phyloP scores from a whole-genome alignment of 2,113 vertebrate species.

The Arizona elegans region DNA sequence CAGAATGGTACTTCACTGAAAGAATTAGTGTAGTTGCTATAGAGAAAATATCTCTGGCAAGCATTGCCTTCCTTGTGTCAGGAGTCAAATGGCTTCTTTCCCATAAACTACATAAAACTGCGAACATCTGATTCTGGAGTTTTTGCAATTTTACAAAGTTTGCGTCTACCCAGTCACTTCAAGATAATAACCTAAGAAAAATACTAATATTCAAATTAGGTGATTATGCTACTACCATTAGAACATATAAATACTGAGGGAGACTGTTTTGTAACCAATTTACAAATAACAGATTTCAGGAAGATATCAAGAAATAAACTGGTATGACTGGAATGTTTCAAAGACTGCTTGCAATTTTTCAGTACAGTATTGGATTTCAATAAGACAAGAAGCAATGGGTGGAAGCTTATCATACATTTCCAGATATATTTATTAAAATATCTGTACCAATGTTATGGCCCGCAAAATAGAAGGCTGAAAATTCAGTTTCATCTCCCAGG shows the following conservation, averaged over 20 bases:
- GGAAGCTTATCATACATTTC: not conserved
- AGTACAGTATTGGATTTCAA: not conserved
- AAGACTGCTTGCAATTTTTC: not conserved
- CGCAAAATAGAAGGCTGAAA: not conserved
- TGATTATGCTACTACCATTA: not conserved
- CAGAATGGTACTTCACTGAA: not conserved
- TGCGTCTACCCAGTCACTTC: not conserved
- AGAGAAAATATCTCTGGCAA: not conserved
- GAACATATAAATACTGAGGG: not conserved
- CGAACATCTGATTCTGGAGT: not conserved
- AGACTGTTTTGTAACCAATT: not conserved
- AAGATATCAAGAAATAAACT: not conserved
- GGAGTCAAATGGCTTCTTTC: not conserved
- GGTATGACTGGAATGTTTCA: not conserved
- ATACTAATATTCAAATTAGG: not conserved
- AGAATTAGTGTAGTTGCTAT: not conserved
- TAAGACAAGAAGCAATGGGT: not conserved
- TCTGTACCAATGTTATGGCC: not conserved
- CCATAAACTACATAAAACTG: not conserved
- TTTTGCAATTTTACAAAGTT: not conserved
- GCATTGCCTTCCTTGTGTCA: not conserved
- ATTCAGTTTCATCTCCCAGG: not conserved
- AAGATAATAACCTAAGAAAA: not conserved
- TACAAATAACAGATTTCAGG: not conserved
- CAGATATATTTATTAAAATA: not conserved